Evolutionary conservation across 2,888 invertebrate species (phyloP).

Genomic region (Clepsis dumicolana): DNA sequence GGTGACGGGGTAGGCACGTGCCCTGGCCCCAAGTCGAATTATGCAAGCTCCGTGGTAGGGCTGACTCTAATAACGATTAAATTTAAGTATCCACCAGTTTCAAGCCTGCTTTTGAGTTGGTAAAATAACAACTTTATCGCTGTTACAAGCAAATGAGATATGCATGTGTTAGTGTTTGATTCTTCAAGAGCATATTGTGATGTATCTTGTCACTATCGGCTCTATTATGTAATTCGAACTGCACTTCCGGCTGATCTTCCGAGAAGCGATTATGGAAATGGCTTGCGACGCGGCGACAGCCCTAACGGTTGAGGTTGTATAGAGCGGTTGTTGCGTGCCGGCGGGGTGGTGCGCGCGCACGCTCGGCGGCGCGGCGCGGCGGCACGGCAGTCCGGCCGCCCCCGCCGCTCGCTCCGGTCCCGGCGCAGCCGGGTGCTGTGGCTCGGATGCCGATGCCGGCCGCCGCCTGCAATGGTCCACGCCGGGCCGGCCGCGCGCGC

Average conservation of each 20-base stretch:
- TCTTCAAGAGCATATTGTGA: neutral
- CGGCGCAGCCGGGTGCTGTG: slow-evolving; percentile 79
- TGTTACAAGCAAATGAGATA: neutral
- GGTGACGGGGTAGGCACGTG: slow-evolving; percentile 42
- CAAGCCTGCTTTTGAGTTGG: neutral
- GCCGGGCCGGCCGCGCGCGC: slow-evolving; percentile 85
- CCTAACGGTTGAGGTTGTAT: slow-evolving; percentile 70
- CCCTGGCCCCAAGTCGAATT: slow-evolving; percentile 57
- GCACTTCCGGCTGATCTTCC: slow-evolving; percentile 37
- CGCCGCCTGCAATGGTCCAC: slow-evolving; percentile 86
- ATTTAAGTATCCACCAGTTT: neutral
- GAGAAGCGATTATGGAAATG: slow-evolving; percentile 53
- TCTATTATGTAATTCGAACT: slow-evolving; percentile 42
- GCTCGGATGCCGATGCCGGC: slow-evolving; percentile 85
- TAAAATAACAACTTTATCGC: neutral
- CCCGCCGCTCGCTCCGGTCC: slow-evolving; percentile 80
- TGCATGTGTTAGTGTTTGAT: neutral
- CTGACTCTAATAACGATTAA: slow-evolving; percentile 46
- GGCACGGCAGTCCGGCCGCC: slow-evolving; percentile 75
- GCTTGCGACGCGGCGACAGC: slow-evolving; percentile 56
- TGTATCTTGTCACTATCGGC: neutral
- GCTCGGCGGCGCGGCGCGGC: slow-evolving; percentile 51
- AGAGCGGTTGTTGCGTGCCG: slow-evolving; percentile 63
- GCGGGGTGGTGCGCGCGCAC: slow-evolving; percentile 51
- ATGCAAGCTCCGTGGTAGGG: slow-evolving; percentile 54